Evolutionary conservation across 2,888 invertebrate species (phyloP), one percentile per base, ranked within the genome.

Genomic region (Prenolepis imparis): DNA sequence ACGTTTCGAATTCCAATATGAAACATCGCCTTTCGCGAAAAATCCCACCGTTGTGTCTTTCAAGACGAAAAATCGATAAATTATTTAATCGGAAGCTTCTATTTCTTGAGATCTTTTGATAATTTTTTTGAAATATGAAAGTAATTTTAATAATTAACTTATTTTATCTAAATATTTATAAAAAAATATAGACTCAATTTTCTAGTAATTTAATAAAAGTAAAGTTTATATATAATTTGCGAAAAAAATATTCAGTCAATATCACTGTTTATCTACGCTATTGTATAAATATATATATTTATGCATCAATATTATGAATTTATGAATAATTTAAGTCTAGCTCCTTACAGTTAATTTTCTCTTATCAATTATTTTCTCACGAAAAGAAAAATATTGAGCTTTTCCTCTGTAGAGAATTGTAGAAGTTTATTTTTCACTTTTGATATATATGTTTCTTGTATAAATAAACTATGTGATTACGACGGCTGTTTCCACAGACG

Each of bases 1-100:
- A 68, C 3, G 48, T 70, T 41, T 21, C 15, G 28, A 68, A 64
- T 39, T 41, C 48, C 5, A 52, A 68, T 67, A 55, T 18, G n/a
- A 24, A 36, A 28, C 15, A 28, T 11, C n/a, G 4, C 9, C 3
- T 77, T 28, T 39, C 55, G 12, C 24, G 18, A 15, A 24, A 36
- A 66, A 66, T n/a, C 6, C 6, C 15, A 15, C 15, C 15, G 8
- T 36, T 15, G 8, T n/a, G n/a, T 61, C n/a, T 12, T 39, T 59
- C 28, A 15, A 32, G 6, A 8, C 41, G 9, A 11, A 57, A 57
- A 24, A 39, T 21, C 52, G 36, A 36, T 39, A 39, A 68, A 48
- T 18, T 28, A 28, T 28, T 28, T 28, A 11, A 55, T 55, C 18
- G 21, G 9, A 11, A 9, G 21, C 21, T 55, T 55, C 5, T 55